Conservation (phyloP, 2,888 invertebrate genomes). For the Drosophila histrio region DNA sequence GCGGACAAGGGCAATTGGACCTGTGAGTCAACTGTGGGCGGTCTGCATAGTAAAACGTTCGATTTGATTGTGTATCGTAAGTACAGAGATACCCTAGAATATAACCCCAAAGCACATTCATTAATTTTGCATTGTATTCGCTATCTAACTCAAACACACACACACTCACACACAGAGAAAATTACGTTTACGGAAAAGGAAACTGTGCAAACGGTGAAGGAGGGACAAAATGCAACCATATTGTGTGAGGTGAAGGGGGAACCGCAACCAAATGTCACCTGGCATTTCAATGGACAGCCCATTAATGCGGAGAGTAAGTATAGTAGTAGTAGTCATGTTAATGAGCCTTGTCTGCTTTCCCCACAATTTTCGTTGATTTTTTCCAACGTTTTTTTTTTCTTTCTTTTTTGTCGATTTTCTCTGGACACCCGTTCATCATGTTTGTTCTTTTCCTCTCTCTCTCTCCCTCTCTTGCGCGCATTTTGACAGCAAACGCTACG, state of each 20-base stretch:
- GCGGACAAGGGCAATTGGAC: constrained; percentile 85
- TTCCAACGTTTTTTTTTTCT: background rate
- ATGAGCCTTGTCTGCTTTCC: constrained; percentile 44
- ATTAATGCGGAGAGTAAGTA: constrained; percentile 80
- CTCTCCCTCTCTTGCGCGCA: constrained; percentile 3
- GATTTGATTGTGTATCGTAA: constrained; percentile 84
- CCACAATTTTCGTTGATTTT: constrained; percentile 15
- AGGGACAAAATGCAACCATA: constrained; percentile 85
- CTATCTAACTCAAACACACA: background rate
- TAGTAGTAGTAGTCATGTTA: constrained; percentile 64
- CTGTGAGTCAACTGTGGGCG: constrained; percentile 81
- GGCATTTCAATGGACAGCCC: constrained; percentile 84
- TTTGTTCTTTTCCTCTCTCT: constrained; percentile 1
- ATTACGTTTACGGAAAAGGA: constrained; percentile 86
- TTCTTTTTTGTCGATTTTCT: background rate
- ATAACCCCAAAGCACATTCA: constrained; percentile 40
- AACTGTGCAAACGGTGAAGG: constrained; percentile 85
- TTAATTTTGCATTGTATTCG: constrained; percentile 69
- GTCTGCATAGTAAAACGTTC: constrained; percentile 80
- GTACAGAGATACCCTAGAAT: constrained; percentile 48
- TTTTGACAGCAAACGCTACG: constrained; percentile 61
- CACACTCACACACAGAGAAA: constrained; percentile 83
- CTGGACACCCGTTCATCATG: constrained; percentile 38
- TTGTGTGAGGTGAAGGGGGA: constrained; percentile 85
- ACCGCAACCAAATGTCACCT: constrained; percentile 84